Percentiles rank a stretch among this genome's conserved stretches.
Evolutionary conservation across 2,888 invertebrate genomes (phyloP).

Genomic region (Liposcelis brunnea): DNA sequence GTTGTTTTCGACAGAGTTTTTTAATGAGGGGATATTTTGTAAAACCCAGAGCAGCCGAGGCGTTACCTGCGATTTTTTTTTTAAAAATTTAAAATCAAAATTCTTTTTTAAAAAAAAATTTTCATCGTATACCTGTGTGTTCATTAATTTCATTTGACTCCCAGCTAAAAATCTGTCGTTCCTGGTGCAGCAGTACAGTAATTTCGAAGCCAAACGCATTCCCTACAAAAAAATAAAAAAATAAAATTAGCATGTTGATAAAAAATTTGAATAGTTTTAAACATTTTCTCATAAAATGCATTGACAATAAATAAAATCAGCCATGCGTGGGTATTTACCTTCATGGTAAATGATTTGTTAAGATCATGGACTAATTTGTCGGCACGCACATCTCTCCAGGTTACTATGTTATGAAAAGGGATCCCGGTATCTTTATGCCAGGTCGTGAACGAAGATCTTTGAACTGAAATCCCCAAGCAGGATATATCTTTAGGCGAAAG

Average conservation of each 20-base stretch:
- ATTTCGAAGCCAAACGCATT: constrained; percentile 44
- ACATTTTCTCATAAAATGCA: too few relatives aligned
- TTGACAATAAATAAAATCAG: too few relatives aligned
- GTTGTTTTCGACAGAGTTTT: constrained; percentile 40
- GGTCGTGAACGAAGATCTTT: constrained; percentile 64
- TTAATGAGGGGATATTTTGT: constrained; percentile 49
- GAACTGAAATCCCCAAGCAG: constrained; percentile 68
- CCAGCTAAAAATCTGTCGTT: constrained; percentile 68
- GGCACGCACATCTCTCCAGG: constrained; percentile 79
- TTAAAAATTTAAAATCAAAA: constrained; percentile 17
- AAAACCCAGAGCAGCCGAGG: constrained; percentile 63
- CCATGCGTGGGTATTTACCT: too few relatives aligned
- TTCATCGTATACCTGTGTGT: constrained; percentile 49
- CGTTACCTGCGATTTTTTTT: too few relatives aligned
- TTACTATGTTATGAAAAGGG: constrained; percentile 69
- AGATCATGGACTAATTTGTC: constrained; percentile 52
- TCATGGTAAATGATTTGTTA: constrained; percentile 58
- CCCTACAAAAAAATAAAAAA: constrained; percentile 30
- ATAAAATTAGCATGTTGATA: too few relatives aligned
- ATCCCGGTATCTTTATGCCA: constrained; percentile 63
- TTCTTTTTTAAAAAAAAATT: constrained; percentile 1
- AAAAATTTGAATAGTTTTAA: too few relatives aligned
- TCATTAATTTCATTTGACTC: constrained; percentile 68
- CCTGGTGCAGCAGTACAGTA: constrained; percentile 58
- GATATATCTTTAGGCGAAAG: constrained; percentile 47